Conservation (phyloP, 2,888 invertebrate genomes). For the Xylophagus ater region DNA sequence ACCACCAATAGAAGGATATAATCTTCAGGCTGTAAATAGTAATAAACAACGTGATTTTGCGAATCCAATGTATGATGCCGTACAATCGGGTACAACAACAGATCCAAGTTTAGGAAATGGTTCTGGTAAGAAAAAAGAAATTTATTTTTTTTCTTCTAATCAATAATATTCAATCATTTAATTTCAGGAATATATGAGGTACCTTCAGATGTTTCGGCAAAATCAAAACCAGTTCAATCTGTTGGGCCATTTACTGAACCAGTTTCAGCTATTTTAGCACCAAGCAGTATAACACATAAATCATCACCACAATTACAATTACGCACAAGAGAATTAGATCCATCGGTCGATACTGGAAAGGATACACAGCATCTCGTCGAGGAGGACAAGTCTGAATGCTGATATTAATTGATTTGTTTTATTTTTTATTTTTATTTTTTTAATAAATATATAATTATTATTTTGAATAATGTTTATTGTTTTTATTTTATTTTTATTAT, state of each 20-base stretch:
- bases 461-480: too few relatives aligned
- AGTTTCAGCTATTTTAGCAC: conserved; percentile 65
- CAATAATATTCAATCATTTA: background rate
- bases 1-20: conserved; percentile 67
- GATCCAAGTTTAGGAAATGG: conserved; percentile 50
- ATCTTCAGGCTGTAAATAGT: conserved; percentile 60
- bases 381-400: conserved; percentile 63
- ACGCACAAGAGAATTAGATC: conserved; percentile 70
- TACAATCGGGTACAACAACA: conserved; percentile 49
- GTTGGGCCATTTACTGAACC: conserved; percentile 45
- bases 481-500: too few relatives aligned
- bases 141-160: background rate
- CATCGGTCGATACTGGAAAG: conserved; percentile 74
- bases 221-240: conserved; percentile 47
- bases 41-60: conserved; percentile 81
- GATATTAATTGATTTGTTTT: conserved; percentile 33
- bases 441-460: too few relatives aligned
- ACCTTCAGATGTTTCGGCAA: conserved; percentile 54
- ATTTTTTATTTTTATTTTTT: conserved; percentile 14
- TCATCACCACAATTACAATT: conserved; percentile 61
- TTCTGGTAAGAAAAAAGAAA: conserved; percentile 37
- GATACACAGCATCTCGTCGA: conserved; percentile 84
- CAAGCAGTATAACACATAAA: conserved; percentile 70
- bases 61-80: conserved; percentile 96
- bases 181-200: conserved; percentile 67